These are phyloP conservation scores for Drosophila imparisetae DNA, from an alignment of 2,888 invertebrate species.

Conservation along the genomic window DNA sequence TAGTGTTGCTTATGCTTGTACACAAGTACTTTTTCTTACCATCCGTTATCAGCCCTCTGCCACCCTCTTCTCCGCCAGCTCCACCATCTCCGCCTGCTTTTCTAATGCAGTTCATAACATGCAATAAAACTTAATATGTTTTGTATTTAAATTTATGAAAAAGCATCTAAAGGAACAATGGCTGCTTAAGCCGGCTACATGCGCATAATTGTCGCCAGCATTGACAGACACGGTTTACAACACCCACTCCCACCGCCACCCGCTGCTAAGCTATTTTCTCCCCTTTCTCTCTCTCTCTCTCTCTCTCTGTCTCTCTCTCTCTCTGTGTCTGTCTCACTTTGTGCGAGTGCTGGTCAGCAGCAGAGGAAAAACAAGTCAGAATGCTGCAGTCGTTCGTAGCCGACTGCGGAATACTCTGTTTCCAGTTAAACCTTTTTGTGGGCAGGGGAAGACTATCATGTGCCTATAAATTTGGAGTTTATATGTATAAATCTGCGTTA, in stretches of 20 bases:
- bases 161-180: conserved; percentile 67
- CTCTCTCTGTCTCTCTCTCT: neutral
- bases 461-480: neutral
- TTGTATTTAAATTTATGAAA: conserved; percentile 78
- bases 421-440: neutral
- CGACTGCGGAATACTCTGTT: neutral
- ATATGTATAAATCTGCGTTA: neutral
- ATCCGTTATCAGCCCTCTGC: conserved; percentile 3
- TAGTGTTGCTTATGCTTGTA: neutral
- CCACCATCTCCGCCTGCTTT: neutral
- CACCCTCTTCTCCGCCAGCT: conserved; percentile 1
- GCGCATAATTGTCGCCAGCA: conserved; percentile 72
- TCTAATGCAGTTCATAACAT: conserved; percentile 60
- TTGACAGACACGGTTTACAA: conserved; percentile 37
- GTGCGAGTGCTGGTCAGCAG: conserved; percentile 33
- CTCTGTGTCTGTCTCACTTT: neutral
- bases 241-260: neutral
- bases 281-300: neutral
- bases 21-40: neutral
- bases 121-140: conserved; percentile 79
- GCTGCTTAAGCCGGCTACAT: conserved; percentile 78
- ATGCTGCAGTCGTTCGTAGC: neutral
- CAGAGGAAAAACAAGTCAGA: neutral
- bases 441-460: neutral
- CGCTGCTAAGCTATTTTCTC: neutral